Base-by-base conservation (phyloP, 2,888 invertebrate species). In the Chorisops tibialis region DNA sequence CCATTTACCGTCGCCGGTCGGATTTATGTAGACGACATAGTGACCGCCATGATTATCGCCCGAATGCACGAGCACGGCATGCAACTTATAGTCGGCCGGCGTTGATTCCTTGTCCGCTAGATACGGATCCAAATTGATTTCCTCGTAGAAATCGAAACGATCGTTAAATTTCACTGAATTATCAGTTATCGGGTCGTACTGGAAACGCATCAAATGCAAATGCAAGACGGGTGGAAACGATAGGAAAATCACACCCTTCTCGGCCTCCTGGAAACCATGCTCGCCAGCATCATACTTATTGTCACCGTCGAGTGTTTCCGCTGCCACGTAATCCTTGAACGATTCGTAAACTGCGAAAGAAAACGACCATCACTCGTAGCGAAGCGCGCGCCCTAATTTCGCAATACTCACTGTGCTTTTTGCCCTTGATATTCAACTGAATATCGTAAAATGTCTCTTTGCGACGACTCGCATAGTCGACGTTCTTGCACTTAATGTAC, bases 1-100 rank as follows among this genome's bases (percentile, higher is more conserved):
- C 80, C 92, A 93, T 82, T 89, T 91, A 65, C 93, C 93, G 75
- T 95, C 95, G 24, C 95, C 94, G 74, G 88, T 89, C 0, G 98
- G 98, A 81, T 98, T 98, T 72, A 99, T 97, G 79, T 96, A 99
- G 60, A 98, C 98, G 63, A 99, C 97, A 79, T 99, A 99, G 79
- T 99, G 99, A 0, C 99, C 99, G 11, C 97, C 97, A 74, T 98
- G 97, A 81, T 98, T 98, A 79, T 99, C 98, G 0, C 98, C 98
- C 61, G 96, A 96, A 79, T 99, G 99, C n/a, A 99, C 99, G 65
- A 99, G 82, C 52, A 99, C 98, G 19, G 97, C 96, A 74, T 97
- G 96, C 56, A 97, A 81, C 7, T 94, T 92, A 76, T 97, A 97
- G 74, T 90, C 86, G 22, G 92, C 91, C 24, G 91, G 89, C 22